Base-by-base conservation (phyloP, 2,888 invertebrate genomes). In the Eupithecia tripunctaria region DNA sequence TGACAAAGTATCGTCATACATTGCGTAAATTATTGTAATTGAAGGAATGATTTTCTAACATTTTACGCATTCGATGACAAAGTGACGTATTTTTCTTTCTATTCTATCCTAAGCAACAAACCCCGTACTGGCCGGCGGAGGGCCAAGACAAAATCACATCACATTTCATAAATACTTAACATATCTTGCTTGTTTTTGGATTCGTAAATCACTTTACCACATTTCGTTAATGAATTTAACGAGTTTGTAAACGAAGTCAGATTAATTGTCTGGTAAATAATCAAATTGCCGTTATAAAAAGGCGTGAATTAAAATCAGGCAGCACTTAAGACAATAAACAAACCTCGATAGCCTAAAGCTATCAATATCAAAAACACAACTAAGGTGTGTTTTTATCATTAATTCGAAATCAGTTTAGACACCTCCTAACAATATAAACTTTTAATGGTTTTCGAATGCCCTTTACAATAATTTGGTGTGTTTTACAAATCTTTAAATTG, bases 351-450 rank as follows among this genome's bases (percentile, higher is more conserved):
- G 59, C 59, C 27, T 59, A 77, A 76, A 70, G 72, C 43, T 43
- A 72, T 74, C 63, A 68, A 71, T 75, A 76, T 78, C 75, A 79
- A 67, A 77, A 78, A 83, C 81, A 83, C 25, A 78, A 70, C 75
- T 80, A 78, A 80, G 82, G 83, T 72, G 82, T 69, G 66, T 21
- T 56, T 43, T 1, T 15, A 43, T 43, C 38, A 60, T 59, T 21
- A 25, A 59, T 27, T 27, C 59, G 15, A 59, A 15, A 27, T 59
- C 15, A 59, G 27, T 27, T 27, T 27, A 27, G 7, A 59, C 59
- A 59, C 25, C 25, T 59, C 25, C 27, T 15, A 59, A 27, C 14
- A 59, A 15, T 27, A 59, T 59, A 25, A 51, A 51, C 21, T 51
- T 51, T 51, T 51, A 51, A 51, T 51, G n/a, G 51, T 21, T 51